Conservation (phyloP, 1,140 invertebrate genomes). For the Agrilus planipennis region DNA sequence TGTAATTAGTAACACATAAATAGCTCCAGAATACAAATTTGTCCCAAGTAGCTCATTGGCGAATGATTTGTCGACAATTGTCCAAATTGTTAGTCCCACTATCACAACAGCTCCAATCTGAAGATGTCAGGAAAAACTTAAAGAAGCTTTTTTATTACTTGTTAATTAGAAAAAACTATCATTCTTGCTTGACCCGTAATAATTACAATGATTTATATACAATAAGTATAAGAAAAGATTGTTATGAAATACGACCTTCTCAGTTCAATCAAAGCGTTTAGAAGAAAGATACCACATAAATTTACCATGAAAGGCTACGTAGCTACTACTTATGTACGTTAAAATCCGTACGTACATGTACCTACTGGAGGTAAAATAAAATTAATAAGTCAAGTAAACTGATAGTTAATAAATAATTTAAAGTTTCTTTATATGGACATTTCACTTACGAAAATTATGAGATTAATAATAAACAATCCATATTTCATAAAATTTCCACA, state of each 20-base stretch:
- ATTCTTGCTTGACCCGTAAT: too few relatives aligned
- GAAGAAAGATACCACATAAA: too few relatives aligned
- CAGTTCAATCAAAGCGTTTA: too few relatives aligned
- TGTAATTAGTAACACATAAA: conserved; percentile 68
- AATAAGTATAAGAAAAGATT: too few relatives aligned
- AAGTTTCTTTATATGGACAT: conserved; percentile 2
- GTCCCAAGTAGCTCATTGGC: conserved; percentile 70
- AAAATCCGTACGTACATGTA: not conserved
- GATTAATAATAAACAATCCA: conserved; percentile 69
- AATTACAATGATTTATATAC: too few relatives aligned
- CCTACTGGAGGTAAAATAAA: not conserved
- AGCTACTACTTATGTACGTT: not conserved
- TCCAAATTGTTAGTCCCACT: conserved; percentile 66
- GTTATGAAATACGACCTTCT: too few relatives aligned
- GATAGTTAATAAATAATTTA: not conserved
- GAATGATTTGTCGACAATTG: conserved; percentile 68
- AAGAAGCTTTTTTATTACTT: too few relatives aligned
- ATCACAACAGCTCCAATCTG: conserved; percentile 69
- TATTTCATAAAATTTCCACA: conserved; percentile 75
- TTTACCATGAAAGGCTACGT: conserved; percentile 1
- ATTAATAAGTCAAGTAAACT: not conserved
- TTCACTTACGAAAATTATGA: conserved; percentile 80
- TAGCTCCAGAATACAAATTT: conserved; percentile 68
- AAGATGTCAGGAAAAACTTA: too few relatives aligned
- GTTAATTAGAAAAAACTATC: too few relatives aligned